A percentile compares a stretch with the other conserved stretches of the same genome.
Evolutionary conservation across 2,888 invertebrate genomes (phyloP).

Genomic region (Chrysolina haemoptera): DNA sequence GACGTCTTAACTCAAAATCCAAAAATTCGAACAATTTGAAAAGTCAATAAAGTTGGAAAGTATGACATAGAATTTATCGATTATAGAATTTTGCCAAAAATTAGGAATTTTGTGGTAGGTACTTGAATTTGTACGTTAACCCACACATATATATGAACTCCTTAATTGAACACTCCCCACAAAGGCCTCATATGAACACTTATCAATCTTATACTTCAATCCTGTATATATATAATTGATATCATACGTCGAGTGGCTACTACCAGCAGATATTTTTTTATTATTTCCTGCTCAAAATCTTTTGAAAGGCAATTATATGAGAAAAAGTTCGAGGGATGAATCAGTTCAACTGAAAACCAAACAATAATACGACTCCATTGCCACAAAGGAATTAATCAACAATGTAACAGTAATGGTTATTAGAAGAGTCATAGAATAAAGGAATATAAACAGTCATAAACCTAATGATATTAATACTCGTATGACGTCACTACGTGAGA

Average conservation of each 20-base stretch:
- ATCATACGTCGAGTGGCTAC: not conserved
- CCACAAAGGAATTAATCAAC: not conserved
- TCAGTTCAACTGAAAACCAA: not conserved
- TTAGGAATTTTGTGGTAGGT: too few relatives aligned
- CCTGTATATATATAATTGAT: not conserved
- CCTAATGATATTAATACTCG: not conserved
- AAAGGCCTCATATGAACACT: not conserved
- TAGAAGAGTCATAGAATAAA: not conserved
- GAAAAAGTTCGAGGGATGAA: not conserved
- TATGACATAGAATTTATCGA: too few relatives aligned
- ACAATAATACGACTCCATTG: not conserved
- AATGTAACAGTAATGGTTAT: not conserved
- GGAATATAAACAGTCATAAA: not conserved
- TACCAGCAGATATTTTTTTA: constrained; percentile 12
- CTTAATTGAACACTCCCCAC: not conserved
- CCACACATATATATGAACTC: not conserved
- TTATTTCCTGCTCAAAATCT: constrained; percentile 11
- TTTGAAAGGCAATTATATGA: constrained; percentile 1
- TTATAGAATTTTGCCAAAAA: too few relatives aligned
- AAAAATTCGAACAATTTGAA: too few relatives aligned
- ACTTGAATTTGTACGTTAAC: too few relatives aligned
- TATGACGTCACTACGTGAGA: not conserved
- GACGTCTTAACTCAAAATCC: too few relatives aligned
- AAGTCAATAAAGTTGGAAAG: too few relatives aligned
- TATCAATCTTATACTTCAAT: not conserved